These are phyloP conservation scores for Amblyjoppa fuscipennis DNA, from an alignment of 2,888 invertebrate species.

Conservation along the genomic window DNA sequence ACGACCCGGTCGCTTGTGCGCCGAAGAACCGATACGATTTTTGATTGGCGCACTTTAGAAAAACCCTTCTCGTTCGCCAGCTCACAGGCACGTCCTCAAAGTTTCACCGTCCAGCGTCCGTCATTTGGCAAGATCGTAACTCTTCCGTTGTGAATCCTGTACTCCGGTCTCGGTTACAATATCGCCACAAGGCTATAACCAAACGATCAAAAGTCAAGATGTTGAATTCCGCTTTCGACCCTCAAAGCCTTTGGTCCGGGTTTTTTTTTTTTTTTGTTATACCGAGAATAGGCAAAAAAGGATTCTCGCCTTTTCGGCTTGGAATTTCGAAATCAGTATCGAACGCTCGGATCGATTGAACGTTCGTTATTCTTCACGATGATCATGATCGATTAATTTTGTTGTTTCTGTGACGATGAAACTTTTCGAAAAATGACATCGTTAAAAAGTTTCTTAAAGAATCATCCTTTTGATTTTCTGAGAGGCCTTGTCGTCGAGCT, in stretches of 20 bases:
- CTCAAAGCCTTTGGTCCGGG: not conserved
- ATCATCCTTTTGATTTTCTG: too few relatives aligned
- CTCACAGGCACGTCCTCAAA: conserved; percentile 5
- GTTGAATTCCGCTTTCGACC: not conserved
- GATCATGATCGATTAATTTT: too few relatives aligned
- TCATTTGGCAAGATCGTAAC: conserved; percentile 26
- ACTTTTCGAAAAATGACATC: too few relatives aligned
- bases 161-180: conserved; percentile 15
- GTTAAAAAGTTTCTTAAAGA: too few relatives aligned
- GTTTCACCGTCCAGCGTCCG: conserved; percentile 29
- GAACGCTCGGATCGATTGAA: too few relatives aligned
- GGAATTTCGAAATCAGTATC: too few relatives aligned
- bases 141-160: conserved; percentile 20
- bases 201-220: conserved; percentile 9
- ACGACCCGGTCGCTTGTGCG: conserved; percentile 32
- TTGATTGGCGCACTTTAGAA: conserved; percentile 47
- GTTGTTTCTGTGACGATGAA: too few relatives aligned
- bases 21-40: conserved; percentile 52
- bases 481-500: conserved; percentile 1
- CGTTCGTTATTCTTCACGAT: too few relatives aligned
- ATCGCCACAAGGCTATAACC: not conserved
- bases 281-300: too few relatives aligned
- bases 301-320: too few relatives aligned
- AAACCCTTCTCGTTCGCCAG: conserved; percentile 16
- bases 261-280: too few relatives aligned